phyloP scores from a whole-genome alignment of 2,797 vertebrate species.

The Argya squamiceps region DNA sequence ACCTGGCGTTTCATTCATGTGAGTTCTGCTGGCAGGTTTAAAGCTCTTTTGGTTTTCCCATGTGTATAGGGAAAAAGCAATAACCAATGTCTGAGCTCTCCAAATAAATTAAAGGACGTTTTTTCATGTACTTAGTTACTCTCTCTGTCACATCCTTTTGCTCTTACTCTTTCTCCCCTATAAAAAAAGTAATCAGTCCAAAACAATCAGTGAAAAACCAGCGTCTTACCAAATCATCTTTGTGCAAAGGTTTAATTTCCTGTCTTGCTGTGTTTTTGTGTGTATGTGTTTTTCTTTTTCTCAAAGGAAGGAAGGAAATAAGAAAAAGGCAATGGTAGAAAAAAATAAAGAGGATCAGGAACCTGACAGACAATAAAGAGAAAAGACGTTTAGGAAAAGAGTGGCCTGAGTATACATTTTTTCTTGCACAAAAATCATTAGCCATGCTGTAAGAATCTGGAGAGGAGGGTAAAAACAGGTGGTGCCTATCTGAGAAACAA shows the following conservation, averaged over 20 bases:
- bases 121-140: background rate
- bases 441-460: background rate
- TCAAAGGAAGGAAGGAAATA: background rate
- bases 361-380: background rate
- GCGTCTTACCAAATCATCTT: background rate
- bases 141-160: background rate
- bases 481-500: background rate
- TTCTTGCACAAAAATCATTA: background rate
- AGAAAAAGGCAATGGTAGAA: background rate
- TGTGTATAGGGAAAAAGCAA: background rate
- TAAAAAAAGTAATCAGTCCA: background rate
- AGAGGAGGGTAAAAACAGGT: background rate
- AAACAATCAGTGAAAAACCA: constrained; percentile 11
- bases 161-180: background rate
- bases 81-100: background rate
- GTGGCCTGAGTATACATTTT: accelerated
- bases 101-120: background rate
- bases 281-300: background rate
- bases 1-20: background rate
- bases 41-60: background rate
- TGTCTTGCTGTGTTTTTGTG: background rate
- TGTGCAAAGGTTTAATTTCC: constrained; percentile 47
- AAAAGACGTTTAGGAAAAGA: background rate
- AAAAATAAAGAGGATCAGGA: background rate
- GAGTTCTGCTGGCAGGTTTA: background rate